Evolutionary conservation across 2,797 vertebrate species (phyloP).

Genomic region (Lepilemur septentrionalis): DNA sequence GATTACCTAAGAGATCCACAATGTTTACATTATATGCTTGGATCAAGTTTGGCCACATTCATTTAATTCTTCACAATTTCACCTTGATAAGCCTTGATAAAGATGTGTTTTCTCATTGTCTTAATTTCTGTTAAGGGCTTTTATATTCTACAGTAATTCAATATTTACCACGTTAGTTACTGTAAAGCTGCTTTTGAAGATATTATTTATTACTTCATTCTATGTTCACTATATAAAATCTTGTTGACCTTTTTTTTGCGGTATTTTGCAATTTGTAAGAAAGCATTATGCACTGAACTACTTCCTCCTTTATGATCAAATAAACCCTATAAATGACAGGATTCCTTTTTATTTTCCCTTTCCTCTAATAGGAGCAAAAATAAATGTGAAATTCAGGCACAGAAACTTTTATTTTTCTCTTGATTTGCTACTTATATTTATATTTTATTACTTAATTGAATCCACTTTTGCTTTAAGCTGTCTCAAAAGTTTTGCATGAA

Average conservation of each 20-base stretch:
- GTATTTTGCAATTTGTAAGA: neutral
- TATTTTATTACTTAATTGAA: neutral
- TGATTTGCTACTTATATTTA: neutral
- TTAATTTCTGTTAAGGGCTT: neutral
- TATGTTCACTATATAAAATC: neutral
- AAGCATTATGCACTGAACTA: neutral
- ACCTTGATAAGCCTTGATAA: neutral
- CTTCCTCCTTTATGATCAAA: constrained; percentile 38
- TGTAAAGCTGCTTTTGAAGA: constrained; percentile 14
- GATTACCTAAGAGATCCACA: neutral
- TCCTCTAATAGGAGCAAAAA: constrained; percentile 24
- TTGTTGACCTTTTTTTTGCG: neutral
- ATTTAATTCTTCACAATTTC: neutral
- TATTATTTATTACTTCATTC: neutral
- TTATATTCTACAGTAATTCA: neutral
- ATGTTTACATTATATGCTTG: constrained; percentile 17
- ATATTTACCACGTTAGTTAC: neutral
- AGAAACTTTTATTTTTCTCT: neutral
- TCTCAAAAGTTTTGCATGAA: neutral
- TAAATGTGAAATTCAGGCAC: neutral
- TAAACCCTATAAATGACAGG: neutral
- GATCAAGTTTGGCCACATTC: constrained; percentile 8
- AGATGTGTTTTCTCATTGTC: neutral
- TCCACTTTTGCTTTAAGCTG: neutral
- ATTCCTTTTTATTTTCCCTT: constrained; percentile 33